Percentiles rank a stretch among this genome's conserved stretches.
Conservation (phyloP, 2,888 invertebrate species). For the Clistopyga incitator region DNA sequence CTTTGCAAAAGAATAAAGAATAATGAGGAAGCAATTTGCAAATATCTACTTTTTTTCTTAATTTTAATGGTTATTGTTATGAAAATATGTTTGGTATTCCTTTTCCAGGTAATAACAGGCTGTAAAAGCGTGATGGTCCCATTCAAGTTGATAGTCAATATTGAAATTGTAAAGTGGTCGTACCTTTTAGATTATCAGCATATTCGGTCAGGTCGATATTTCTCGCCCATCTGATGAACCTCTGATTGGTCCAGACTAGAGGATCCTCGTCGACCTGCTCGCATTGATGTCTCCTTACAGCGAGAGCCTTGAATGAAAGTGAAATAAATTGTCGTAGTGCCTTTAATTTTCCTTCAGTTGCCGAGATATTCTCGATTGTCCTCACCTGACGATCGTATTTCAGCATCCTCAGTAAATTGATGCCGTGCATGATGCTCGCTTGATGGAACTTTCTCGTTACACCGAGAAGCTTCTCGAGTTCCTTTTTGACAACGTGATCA, state of each 20-base stretch:
- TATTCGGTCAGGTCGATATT: constrained; percentile 97
- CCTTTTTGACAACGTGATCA: constrained; percentile 96
- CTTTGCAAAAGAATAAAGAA: no score
- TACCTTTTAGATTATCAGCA: constrained; percentile 96
- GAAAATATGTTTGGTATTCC: no score
- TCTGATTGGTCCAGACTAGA: constrained; percentile 97
- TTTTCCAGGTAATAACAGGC: no score
- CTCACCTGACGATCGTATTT: constrained; percentile 95
- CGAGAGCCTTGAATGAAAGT: constrained; percentile 88
- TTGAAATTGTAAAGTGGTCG: constrained; percentile 24
- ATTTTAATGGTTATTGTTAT: background rate
- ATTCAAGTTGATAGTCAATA: no score
- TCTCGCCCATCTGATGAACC: constrained; percentile 97
- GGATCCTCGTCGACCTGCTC: constrained; percentile 96
- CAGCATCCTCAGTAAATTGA: constrained; percentile 95
- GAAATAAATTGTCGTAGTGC: background rate
- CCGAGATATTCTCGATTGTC: background rate
- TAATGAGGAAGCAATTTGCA: no score
- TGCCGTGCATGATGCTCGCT: constrained; percentile 96
- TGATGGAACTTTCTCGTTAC: constrained; percentile 98
- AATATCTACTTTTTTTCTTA: no score
- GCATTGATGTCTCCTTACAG: constrained; percentile 94
- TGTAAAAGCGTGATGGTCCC: no score
- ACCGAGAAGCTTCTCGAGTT: constrained; percentile 96
- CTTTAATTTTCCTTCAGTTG: background rate